Conservation (phyloP, 2,113 vertebrate genomes). For the Vombatus ursinus region DNA sequence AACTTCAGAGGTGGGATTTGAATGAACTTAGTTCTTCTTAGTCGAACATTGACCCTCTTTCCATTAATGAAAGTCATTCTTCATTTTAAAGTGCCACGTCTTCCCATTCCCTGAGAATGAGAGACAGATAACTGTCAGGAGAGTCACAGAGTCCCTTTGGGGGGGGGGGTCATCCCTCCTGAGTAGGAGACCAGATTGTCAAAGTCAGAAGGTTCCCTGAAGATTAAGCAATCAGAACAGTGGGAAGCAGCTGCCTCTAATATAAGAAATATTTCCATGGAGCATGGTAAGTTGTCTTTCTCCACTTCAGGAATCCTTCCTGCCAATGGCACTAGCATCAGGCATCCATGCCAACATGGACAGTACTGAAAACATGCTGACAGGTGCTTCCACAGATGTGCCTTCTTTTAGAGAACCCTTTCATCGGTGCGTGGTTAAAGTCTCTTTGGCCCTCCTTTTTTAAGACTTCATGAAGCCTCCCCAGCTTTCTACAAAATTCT, state of each 20-base stretch:
- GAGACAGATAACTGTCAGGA: not conserved
- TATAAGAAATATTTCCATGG: not conserved
- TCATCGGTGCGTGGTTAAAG: not conserved
- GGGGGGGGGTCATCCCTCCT: no score
- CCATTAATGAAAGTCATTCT: not conserved
- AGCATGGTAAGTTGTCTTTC: not conserved
- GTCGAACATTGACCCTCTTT: not conserved
- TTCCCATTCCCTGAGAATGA: not conserved
- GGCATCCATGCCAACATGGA: not conserved
- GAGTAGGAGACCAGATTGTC: not conserved
- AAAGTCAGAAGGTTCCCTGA: not conserved
- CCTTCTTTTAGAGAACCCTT: no score
- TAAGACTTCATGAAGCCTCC: not conserved
- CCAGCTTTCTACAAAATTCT: not conserved
- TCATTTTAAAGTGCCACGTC: not conserved
- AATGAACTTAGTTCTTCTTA: not conserved
- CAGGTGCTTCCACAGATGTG: not conserved
- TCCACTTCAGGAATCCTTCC: not conserved
- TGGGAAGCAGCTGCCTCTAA: not conserved
- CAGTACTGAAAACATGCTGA: not conserved
- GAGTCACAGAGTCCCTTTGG: not conserved
- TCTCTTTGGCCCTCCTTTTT: not conserved
- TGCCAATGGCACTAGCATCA: not conserved
- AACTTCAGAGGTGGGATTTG: not conserved
- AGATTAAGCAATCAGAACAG: not conserved